Evolutionary conservation across 2,113 vertebrate species (phyloP).

Genomic region (Willisornis vidua): DNA sequence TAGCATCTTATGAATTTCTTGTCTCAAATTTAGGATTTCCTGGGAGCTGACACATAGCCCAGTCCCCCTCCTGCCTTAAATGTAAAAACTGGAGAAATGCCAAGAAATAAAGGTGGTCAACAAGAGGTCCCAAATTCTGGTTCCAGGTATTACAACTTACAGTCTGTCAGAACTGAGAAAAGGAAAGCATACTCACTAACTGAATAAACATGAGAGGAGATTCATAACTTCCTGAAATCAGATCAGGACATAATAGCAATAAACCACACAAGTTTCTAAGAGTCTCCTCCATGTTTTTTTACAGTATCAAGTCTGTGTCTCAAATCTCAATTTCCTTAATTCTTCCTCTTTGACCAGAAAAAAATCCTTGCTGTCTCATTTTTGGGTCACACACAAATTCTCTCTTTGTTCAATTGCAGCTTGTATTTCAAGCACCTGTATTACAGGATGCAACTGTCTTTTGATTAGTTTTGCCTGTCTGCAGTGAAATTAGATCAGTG

Average conservation of each 20-base stretch:
- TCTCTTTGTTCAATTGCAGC: not conserved
- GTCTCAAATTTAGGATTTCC: not conserved
- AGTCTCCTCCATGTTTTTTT: not conserved
- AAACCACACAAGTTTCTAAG: not conserved
- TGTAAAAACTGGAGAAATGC: not conserved
- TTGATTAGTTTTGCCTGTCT: constrained; percentile 14
- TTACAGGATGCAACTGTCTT: not conserved
- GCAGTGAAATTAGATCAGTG: not conserved
- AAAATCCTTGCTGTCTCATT: not conserved
- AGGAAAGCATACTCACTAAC: not conserved
- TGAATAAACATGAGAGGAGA: not conserved
- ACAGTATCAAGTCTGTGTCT: not conserved
- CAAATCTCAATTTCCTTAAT: not conserved
- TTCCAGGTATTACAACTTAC: not conserved
- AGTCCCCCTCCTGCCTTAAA: not conserved
- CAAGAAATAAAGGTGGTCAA: not conserved
- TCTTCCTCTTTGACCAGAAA: not conserved
- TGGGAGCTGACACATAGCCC: not conserved
- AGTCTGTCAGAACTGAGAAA: not conserved
- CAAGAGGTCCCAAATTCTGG: not conserved
- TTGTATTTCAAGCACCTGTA: not conserved
- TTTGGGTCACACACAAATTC: not conserved
- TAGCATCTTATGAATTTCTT: not conserved
- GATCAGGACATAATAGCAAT: not conserved
- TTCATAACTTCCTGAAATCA: not conserved